phyloP scores from a whole-genome alignment of 1,140 invertebrate species.

The Monomorium pharaonis region DNA sequence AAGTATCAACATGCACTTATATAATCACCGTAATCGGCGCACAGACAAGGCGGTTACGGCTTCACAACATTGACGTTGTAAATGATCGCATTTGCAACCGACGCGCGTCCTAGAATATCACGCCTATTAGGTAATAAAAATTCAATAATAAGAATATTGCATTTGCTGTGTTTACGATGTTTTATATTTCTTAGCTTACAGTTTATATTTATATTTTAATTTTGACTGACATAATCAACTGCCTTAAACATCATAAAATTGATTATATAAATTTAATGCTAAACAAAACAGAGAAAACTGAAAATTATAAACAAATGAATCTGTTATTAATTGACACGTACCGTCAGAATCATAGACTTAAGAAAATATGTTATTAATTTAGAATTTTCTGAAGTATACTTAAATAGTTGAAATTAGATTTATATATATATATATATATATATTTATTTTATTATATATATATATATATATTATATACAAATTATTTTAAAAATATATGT shows the following conservation, averaged over 20 bases:
- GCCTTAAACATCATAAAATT: not conserved
- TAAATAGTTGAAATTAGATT: not conserved
- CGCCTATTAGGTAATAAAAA: conserved; percentile 45
- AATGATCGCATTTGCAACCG: conserved; percentile 52
- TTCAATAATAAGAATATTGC: conserved; percentile 24
- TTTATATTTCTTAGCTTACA: conserved; percentile 24
- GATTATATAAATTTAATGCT: not conserved
- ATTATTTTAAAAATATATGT: not conserved
- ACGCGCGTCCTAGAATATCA: conserved; percentile 45
- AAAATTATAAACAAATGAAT: not conserved
- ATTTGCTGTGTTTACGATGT: not conserved
- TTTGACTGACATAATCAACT: no score
- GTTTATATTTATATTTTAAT: no score
- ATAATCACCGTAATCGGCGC: conserved; percentile 40
- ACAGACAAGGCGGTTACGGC: conserved; percentile 19
- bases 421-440: not conserved
- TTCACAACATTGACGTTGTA: conserved; percentile 52
- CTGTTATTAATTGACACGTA: not conserved
- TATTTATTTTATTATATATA: not conserved
- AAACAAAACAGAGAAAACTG: not conserved
- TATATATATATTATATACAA: not conserved
- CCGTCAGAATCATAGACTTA: not conserved
- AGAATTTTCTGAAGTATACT: not conserved
- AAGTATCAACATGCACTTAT: conserved; percentile 34
- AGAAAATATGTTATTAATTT: not conserved